Evolutionary conservation across 2,113 vertebrate genomes (phyloP), one percentile per base, ranked within the genome.

Genomic region (Vanacampus margaritifer): DNA sequence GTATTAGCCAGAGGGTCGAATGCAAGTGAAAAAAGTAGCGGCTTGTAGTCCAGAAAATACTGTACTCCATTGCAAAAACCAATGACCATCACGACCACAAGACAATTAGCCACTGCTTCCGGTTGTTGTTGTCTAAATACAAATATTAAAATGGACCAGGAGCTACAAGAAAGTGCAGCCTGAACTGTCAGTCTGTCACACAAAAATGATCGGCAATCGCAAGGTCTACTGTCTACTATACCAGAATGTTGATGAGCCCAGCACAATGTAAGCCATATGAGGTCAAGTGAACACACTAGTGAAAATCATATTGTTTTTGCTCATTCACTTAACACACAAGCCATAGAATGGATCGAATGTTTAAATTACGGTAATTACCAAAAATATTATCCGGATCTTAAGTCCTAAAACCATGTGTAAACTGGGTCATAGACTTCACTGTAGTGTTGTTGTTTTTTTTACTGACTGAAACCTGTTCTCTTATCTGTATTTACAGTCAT

Each of bases 401-500:
- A 36, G 8, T 35, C 32, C 9, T 35, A 36, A 21, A 32, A 8
- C 21, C 36, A 16, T 39, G 60, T 24, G 11, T 43, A 8, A 24
- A 26, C 12, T 19, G 60, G 23, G 23, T 62, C 60, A 17, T 17
- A 43, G 1, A 41, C n/a, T n/a, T n/a, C n/a, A n/a, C 35, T 61
- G 21, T 3, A 24, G 13, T 16, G 21, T 61, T 23, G 21, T 51
- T 53, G 11, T 12, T 53, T 57, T 28, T 50, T 57, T 28, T 16
- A 1, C n/a, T 24, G 37, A 43, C 60, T 62, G 39, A 43, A 41
- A 62, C 23, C 23, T 13, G n/a, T 62, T 61, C 11, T 62, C 37
- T 62, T 62, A 62, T 62, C 60, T 62, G 37, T 43, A 41, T 43
- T 62, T 43, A 41, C 37, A 43, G 39, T 43, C 19, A 43, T 41